These are phyloP conservation scores for Agrilus cyanescens DNA, from an alignment of 2,888 invertebrate genomes.

Conservation along the genomic window DNA sequence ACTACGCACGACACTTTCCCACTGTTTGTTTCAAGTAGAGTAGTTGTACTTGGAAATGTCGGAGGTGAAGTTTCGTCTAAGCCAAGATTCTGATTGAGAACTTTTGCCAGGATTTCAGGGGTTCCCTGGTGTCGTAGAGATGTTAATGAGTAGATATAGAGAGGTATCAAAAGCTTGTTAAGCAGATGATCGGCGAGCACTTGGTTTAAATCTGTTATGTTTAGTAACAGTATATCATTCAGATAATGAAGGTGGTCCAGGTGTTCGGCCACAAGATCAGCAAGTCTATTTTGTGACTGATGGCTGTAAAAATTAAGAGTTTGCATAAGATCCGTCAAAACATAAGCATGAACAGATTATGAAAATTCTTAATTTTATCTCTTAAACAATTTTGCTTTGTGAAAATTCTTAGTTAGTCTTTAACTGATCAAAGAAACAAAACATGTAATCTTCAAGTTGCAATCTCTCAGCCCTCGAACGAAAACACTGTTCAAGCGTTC, in stretches of 20 bases:
- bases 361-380: too few relatives aligned
- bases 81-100: constrained; percentile 46
- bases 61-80: constrained; percentile 30
- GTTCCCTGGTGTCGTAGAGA: constrained; percentile 41
- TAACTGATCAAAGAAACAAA: too few relatives aligned
- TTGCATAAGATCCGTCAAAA: neutral
- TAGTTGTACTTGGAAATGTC: constrained; percentile 11
- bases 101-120: constrained; percentile 52
- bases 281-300: constrained; percentile 77
- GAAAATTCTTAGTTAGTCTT: too few relatives aligned
- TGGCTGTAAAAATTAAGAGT: constrained; percentile 49
- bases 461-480: too few relatives aligned
- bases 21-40: constrained; percentile 27
- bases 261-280: constrained; percentile 93
- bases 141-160: constrained; percentile 81
- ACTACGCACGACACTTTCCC: constrained; percentile 78
- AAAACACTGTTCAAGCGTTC: too few relatives aligned
- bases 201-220: constrained; percentile 85
- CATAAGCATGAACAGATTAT: too few relatives aligned
- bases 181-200: constrained; percentile 89
- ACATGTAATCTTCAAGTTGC: too few relatives aligned
- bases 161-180: constrained; percentile 82
- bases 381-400: too few relatives aligned
- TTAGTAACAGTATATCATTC: constrained; percentile 88
- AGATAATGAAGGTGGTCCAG: constrained; percentile 94